phyloP scores from a whole-genome alignment of 2,113 vertebrate genomes.

The Lutjanus erythropterus region DNA sequence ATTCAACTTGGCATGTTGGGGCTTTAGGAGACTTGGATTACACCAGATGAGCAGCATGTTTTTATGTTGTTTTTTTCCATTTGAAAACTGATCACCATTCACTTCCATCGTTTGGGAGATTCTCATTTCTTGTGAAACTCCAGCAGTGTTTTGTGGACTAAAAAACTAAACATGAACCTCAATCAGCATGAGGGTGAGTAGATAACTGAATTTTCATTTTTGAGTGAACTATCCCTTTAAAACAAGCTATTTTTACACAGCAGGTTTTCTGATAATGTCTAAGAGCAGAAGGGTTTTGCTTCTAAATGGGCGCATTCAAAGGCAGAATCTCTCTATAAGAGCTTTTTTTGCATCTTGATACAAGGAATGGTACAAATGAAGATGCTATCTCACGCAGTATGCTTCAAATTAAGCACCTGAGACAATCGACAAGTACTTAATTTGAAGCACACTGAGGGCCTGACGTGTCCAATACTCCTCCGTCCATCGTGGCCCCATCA shows the following conservation, averaged over 20 bases:
- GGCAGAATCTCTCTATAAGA: background rate
- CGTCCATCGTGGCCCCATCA: background rate
- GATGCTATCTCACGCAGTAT: background rate
- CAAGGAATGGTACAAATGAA: background rate
- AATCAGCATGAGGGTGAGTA: too few species aligned
- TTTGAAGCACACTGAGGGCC: background rate
- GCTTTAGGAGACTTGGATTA: too few species aligned
- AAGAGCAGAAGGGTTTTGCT: background rate
- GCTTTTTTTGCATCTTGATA: background rate
- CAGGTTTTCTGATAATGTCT: background rate
- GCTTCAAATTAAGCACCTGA: background rate
- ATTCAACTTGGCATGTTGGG: too few species aligned
- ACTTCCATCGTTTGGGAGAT: too few species aligned
- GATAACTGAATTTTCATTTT: too few species aligned
- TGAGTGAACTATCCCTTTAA: too few species aligned
- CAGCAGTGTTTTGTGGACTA: too few species aligned
- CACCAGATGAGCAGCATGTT: too few species aligned
- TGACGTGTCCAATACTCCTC: background rate
- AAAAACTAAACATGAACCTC: too few species aligned
- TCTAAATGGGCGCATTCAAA: background rate
- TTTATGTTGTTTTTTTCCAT: too few species aligned
- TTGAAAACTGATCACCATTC: too few species aligned
- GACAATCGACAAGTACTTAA: background rate
- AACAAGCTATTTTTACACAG: background rate
- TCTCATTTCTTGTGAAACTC: too few species aligned